Conservation (phyloP, 2,888 invertebrate species). For the Synergus umbraculus region DNA sequence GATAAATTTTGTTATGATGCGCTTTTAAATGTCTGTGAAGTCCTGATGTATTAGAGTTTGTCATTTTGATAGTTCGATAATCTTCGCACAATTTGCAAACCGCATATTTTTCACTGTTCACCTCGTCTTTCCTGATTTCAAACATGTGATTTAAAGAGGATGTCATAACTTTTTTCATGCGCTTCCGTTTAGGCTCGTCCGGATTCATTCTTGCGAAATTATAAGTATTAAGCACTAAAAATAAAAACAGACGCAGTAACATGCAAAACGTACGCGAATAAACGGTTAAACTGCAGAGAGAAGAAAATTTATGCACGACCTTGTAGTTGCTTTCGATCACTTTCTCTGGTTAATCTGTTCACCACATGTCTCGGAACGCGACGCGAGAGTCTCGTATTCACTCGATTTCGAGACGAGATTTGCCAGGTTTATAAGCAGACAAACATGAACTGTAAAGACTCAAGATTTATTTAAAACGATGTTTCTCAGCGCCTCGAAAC, state of each 20-base stretch:
- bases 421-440: background rate
- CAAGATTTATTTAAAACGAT: background rate
- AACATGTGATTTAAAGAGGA: background rate
- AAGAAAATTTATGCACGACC: slow-evolving; percentile 9
- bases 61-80: slow-evolving; percentile 27
- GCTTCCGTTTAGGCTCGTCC: slow-evolving; percentile 15
- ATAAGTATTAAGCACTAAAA: too few relatives aligned
- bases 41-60: slow-evolving; percentile 28
- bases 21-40: slow-evolving; percentile 21
- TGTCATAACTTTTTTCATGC: background rate
- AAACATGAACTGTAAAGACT: background rate
- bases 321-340: background rate
- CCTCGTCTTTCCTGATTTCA: background rate
- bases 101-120: background rate
- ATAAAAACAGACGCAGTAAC: background rate
- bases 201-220: slow-evolving; percentile 8
- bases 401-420: background rate
- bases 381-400: slow-evolving; percentile 27
- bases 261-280: background rate
- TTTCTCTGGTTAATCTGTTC: slow-evolving; percentile 12
- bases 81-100: background rate
- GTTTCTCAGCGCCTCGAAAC: background rate
- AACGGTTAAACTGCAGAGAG: background rate
- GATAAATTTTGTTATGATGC: slow-evolving; percentile 8
- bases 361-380: slow-evolving; percentile 16